Evolutionary conservation across 2,113 vertebrate species (phyloP), one percentile per base, ranked within the genome.

Genomic region (Thryonomys swinderianus): DNA sequence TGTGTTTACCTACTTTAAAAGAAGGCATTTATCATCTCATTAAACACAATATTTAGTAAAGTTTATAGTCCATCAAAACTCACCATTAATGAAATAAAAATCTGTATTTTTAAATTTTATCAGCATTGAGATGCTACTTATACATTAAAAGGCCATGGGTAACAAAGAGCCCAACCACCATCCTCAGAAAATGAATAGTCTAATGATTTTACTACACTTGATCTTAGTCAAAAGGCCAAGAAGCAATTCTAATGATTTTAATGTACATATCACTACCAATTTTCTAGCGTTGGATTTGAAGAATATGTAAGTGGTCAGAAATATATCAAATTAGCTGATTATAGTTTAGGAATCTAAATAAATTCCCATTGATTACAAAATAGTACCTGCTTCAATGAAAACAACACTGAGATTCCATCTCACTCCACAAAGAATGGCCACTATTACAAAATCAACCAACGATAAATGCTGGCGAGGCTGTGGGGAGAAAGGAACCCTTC

Each of bases 161-260:
- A 96, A 84, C 32, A 95, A 73, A 79, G 6, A 76, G 9, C 62
- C 34, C 69, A 95, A 86, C 42, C 7, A 62, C 79, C 84, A 79
- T 18, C 5, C n/a, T 91, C 53, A 87, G 53, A 93, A 92, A 90
- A 18, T 80, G 57, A 96, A 81, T 91, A 96, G 61, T 80, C 42
- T 93, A 95, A 55, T 94, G 11, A 91, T 93, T 95, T 95, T 90
- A 85, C n/a, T n/a, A n/a, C n/a, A n/a, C n/a, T n/a, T n/a, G n/a
- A n/a, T n/a, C n/a, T n/a, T n/a, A n/a, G n/a, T n/a, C n/a, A n/a
- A n/a, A n/a, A n/a, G n/a, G n/a, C n/a, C n/a, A n/a, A n/a, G n/a
- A n/a, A n/a, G n/a, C n/a, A n/a, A n/a, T n/a, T 80, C 42, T 93
- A 95, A 55, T 94, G 11, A 91, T 93, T 95, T 95, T 90, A 85